A percentile compares a stretch with the other conserved stretches of the same genome.
phyloP scores from a whole-genome alignment of 2,113 vertebrate genomes.

The Isichthys henryi region DNA sequence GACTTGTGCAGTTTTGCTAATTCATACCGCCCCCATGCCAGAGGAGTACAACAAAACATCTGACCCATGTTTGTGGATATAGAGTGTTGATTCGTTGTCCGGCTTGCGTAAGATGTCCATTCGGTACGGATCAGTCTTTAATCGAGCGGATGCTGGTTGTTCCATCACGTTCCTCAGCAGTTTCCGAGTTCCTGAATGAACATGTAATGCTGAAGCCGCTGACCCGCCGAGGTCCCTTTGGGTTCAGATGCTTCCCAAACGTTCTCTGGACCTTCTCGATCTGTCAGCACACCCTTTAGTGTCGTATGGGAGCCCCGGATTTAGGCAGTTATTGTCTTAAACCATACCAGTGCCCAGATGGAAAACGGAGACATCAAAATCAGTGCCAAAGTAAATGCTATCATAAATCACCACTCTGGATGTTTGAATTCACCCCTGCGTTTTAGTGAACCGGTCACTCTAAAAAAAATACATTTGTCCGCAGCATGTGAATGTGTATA shows the following conservation, averaged over 20 bases:
- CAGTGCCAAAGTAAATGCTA: not conserved
- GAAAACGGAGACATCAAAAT: conserved; percentile 17
- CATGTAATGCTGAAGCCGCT: conserved; percentile 8
- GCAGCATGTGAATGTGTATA: not conserved
- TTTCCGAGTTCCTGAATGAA: conserved; percentile 14
- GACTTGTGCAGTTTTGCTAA: not conserved
- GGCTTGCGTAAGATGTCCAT: not conserved
- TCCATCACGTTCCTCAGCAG: not conserved
- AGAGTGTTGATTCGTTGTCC: not conserved
- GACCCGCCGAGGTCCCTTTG: not conserved
- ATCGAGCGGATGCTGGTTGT: not conserved
- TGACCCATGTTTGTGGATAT: not conserved
- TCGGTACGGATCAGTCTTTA: not conserved
- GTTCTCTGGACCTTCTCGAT: conserved; percentile 23
- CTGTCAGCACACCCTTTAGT: conserved; percentile 18
- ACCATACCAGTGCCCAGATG: conserved; percentile 21
- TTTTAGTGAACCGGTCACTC: not conserved
- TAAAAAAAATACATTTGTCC: not conserved
- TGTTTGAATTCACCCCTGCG: not conserved
- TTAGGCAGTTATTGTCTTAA: conserved; percentile 11
- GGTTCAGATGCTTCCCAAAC: not conserved
- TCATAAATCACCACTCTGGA: not conserved
- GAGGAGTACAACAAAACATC: not conserved
- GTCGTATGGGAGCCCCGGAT: not conserved
- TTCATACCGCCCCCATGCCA: not conserved